Evolutionary conservation across 2,888 invertebrate species (phyloP), one percentile per base, ranked within the genome.

Genomic region (Lasius fuliginosus): DNA sequence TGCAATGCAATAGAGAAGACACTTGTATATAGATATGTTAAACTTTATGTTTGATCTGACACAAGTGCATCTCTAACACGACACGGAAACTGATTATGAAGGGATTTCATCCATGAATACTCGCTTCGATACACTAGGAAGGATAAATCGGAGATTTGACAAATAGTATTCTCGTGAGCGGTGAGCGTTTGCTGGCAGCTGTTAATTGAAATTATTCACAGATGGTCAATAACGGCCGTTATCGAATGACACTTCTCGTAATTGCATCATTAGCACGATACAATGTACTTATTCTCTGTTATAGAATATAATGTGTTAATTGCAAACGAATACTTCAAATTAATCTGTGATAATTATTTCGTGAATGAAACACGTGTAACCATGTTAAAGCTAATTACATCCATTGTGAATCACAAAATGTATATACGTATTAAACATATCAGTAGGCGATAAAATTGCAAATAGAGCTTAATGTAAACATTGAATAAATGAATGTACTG

Each of bases 191-290:
- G 53, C 33, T 42, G 68, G 71, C 79, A 81, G 33, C 60, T 73
- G 79, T 81, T 81, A 60, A 73, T 60, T 60, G 73, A 82, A 58
- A 64, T 71, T 65, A 82, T 82, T 64, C 53, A 42, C 64, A 76
- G 49, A 64, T 64, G 46, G 27, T 82, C 60, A 68, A 53, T 77
- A 56, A 58, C 8, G 33, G 58, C 58, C 23, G 12, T 71, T 79
- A 79, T 79, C 58, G 71, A 79, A 71, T 71, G 71, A 42, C 40
- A 68, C 69, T 69, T 56, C 53, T 46, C 69, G 30, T 77, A 69
- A 77, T 77, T 69, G 69, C 77, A 42, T 77, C 69, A 69, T 77
- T 77, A 71, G 56, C 71, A 58, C 71, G 36, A 23, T 67, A 30
- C 53, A 65, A 75, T 46, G 36, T 56, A 46, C 71, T 56, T 58